Base-by-base conservation (phyloP, 2,113 vertebrate genomes). In the Embiotoca jacksoni region DNA sequence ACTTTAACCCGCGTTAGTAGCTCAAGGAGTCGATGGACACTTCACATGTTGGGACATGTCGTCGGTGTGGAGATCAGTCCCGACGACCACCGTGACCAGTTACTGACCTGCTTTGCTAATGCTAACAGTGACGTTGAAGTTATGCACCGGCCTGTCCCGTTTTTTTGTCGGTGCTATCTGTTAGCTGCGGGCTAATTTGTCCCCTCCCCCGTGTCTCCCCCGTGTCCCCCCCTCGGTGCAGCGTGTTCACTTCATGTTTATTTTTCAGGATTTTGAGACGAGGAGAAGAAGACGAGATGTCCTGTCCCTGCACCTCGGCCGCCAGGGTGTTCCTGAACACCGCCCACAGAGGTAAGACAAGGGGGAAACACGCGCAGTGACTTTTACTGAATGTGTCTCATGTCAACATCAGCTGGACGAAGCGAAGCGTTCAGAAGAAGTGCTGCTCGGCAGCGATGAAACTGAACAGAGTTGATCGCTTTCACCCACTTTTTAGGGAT, bases 301-400 rank as follows among this genome's bases (percentile, higher is more conserved):
- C 94, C 78, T 94, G 95, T 65, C 85, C 93, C 3, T 94, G 93
- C 61, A 82, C 91, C n/a, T 91, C 93, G 41, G 93, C 93, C 69
- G 94, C 85, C 65, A 92, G 92, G 75, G 67, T 93, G 80, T 84
- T 95, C 23, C 71, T 95, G 3, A 91, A 81, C 78, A 89, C 92
- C 15, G 92, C 91, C 1, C 89, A 94, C 23, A 92, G 92, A 93
- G 94, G 94, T 95, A 80, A 87, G 89, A 79, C 63, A 47, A 23
- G 23, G 23, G 3, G 1, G 30, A 54, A 46, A 49, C 15, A 11
- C 6, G 49, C 39, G 16, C 7, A 0, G 1, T 83, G 79, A 84
- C 84, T 78, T 74, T 82, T 23, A 23, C 23, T 23, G 23, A 23
- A 23, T 23, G 23, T 23, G 23, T 23, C 23, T 23, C 23, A 60